A percentile compares a stretch with the other conserved stretches of the same genome.
Evolutionary conservation across 2,797 vertebrate genomes (phyloP).

Genomic region (Tiaroga cobitis): DNA sequence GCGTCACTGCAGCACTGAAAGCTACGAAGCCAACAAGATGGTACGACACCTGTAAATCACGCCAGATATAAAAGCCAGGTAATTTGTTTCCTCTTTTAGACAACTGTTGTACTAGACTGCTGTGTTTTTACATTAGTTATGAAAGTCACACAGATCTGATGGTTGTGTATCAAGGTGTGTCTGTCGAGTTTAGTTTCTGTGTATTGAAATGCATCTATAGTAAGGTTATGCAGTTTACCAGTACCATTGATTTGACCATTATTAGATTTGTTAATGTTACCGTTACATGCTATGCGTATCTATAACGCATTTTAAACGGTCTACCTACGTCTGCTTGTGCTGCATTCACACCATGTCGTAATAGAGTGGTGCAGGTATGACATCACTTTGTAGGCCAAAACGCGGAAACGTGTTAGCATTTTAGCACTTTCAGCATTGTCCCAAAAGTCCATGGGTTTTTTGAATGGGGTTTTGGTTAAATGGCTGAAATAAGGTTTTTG

Average conservation of each 20-base stretch:
- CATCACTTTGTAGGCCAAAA: too few species aligned
- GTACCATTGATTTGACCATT: background rate
- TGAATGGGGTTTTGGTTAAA: too few species aligned
- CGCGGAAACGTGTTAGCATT: too few species aligned
- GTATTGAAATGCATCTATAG: slow-evolving; percentile 14
- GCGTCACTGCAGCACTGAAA: slow-evolving; percentile 11
- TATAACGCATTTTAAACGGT: slow-evolving; percentile 11
- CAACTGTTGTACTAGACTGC: background rate
- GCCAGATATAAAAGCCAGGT: slow-evolving; percentile 29
- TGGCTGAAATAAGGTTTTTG: too few species aligned
- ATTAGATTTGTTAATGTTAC: background rate
- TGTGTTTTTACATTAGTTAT: slow-evolving; percentile 8
- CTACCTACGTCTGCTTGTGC: background rate
- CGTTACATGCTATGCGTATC: background rate
- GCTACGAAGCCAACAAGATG: slow-evolving; percentile 30
- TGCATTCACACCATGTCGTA: background rate
- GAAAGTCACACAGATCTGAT: background rate
- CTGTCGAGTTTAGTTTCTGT: background rate
- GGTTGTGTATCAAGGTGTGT: slow-evolving; percentile 2
- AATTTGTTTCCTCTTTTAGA: slow-evolving; percentile 19
- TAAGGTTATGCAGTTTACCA: background rate
- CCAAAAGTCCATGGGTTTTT: too few species aligned
- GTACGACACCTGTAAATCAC: slow-evolving; percentile 3
- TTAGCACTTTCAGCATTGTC: too few species aligned
- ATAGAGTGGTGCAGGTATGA: background rate